Base-by-base conservation (phyloP, 2,797 vertebrate species). In the Pseudopleuronectes americanus region DNA sequence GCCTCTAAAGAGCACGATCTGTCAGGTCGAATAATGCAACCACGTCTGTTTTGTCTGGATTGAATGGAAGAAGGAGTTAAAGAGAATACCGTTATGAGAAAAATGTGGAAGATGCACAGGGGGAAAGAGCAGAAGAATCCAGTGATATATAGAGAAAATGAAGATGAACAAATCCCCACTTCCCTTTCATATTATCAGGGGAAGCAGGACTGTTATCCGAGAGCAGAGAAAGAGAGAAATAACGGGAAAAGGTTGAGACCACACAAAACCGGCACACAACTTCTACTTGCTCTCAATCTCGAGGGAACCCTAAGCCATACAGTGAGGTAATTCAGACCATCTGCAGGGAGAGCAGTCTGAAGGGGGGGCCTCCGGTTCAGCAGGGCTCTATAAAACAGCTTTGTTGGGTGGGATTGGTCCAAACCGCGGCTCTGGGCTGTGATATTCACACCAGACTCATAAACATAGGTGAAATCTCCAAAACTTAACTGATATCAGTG, bases 301-400 rank as follows among this genome's bases (percentile, higher is more conserved):
- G 3, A 10, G 90, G 88, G 91, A 89, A 58, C 72, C 74, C 68
- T 86, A 75, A 81, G 81, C 77, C 77, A 31, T 74, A 80, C 90
- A 80, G 81, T 74, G 87, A 92, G 84, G 83, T 94, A 92, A 94
- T 92, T 80, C 88, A 87, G 84, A 90, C 81, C 93, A 94, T 93
- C 83, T 94, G 92, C 74, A 80, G 60, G 57, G 75, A 63, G 64
- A 48, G 63, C 26, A 1, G 62, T 41, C 79, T 62, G 66, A 64
- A 56, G 72, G 60, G 77, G 74, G 80, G 70, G 57, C 76, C 71
- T 71, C 57, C 60, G 36, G 74, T 69, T 79, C 66, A 83, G 72
- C 64, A 59, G 71, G 66, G 60, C 41, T 78, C 77, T 23, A 61
- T 85, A 73, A 85, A 86, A 77, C 69, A 47, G 68, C 71, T 70